These are phyloP conservation scores for Lepus timidus DNA, from an alignment of 2,113 vertebrate species.

Conservation along the genomic window DNA sequence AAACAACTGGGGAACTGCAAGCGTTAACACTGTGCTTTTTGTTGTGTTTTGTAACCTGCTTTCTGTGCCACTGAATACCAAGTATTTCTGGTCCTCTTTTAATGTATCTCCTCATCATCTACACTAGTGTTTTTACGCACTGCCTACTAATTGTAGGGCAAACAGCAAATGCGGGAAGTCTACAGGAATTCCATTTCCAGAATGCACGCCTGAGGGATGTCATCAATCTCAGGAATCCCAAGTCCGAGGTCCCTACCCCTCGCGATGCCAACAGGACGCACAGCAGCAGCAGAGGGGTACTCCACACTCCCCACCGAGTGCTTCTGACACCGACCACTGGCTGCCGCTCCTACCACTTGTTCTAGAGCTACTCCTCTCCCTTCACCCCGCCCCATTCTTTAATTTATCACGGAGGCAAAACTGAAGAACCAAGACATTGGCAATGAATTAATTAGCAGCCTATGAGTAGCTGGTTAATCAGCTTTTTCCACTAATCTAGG, in stretches of 20 bases:
- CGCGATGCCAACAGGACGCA: slow-evolving; percentile 52
- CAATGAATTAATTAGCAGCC: slow-evolving; percentile 86
- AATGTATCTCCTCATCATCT: slow-evolving; percentile 65
- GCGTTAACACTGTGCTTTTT: slow-evolving; percentile 90
- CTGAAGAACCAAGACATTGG: slow-evolving; percentile 84
- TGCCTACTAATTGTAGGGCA: slow-evolving; percentile 71
- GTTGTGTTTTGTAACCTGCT: slow-evolving; percentile 83
- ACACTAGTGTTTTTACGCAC: slow-evolving; percentile 84
- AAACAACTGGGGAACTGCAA: slow-evolving; percentile 86
- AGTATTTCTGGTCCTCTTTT: slow-evolving; percentile 86
- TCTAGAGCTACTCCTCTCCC: slow-evolving; percentile 74
- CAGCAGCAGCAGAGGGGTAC: slow-evolving; percentile 56
- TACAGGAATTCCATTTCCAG: slow-evolving; percentile 72
- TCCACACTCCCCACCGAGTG: slow-evolving; percentile 53
- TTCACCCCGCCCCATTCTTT: slow-evolving; percentile 67
- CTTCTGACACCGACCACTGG: neutral
- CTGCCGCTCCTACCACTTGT: slow-evolving; percentile 75
- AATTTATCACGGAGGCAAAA: slow-evolving; percentile 85
- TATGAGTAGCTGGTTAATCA: slow-evolving; percentile 87
- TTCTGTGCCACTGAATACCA: slow-evolving; percentile 88
- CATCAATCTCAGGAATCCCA: neutral
- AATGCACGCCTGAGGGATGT: slow-evolving; percentile 44
- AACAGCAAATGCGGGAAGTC: slow-evolving; percentile 34
- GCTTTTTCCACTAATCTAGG: slow-evolving; percentile 87
- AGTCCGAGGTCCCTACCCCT: slow-evolving; percentile 51